Base-by-base conservation (phyloP, 2,797 vertebrate species). In the Spea hammondii region DNA sequence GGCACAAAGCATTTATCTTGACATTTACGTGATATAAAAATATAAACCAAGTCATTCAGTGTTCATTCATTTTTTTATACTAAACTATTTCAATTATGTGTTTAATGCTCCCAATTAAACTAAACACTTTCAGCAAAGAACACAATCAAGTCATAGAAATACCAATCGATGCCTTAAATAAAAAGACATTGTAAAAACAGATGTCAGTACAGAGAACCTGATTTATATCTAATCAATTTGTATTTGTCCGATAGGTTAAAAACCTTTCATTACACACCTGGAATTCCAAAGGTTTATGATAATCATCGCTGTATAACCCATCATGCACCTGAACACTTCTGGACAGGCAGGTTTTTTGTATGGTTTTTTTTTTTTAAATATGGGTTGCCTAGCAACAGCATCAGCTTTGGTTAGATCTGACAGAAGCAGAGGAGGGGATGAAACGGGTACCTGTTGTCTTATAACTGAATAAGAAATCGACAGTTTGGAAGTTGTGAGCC, bases 21-120 rank as follows among this genome's bases (percentile, higher is more conserved):
- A 72, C 75, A 72, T 70, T 77, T 82, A 77, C 65, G 70, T 32
- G 64, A 55, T 74, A 74, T 79, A 79, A 74, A 79, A 79, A 48
- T 57, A 32, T 32, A 62, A 62, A 62, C 59, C 9, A 69, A 74
- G 55, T 47, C 65, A 74, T 74, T 69, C 49, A 72, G 17, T 72
- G 77, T 65, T 74, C 75, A 70, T 66, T 65, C 49, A 72, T 68
- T 54, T 76, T 46, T 55, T 53, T 46, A 65, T 74, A 65, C 65
- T 73, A 78, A 77, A 78, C 75, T 73, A 77, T 72, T 77, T 69
- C 65, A 74, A 82, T 82, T 77, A 74, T 77, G 65, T 69, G 75
- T 60, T 68, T 77, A 66, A 82, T 70, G 70, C 75, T 51, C 47
- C 55, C 69, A 82, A 82, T 82, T 82, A 73, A 82, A 82, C 55